Evolutionary conservation across 2,113 vertebrate species (phyloP), one percentile per base, ranked within the genome.

Genomic region (Hemichromis elongatus): DNA sequence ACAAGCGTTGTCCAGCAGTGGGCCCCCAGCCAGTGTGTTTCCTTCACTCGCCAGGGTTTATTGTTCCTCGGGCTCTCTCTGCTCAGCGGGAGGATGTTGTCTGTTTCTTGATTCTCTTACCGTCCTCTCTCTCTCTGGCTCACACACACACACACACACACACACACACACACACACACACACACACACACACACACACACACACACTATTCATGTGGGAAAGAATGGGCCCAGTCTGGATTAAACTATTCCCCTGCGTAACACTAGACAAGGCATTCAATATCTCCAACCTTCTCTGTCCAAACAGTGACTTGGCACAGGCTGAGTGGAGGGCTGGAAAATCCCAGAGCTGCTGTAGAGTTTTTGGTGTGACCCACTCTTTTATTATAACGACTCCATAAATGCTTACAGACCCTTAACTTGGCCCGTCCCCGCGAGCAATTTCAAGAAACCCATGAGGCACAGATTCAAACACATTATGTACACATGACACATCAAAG

Each of bases 211-310:
- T 89, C 79, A 93, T 89, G 92, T 92, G 92, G 92, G 90, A 94
- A 92, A 94, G 88, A 92, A 91, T 89, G 86, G 84, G 83, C 77
- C 89, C 85, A 80, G 87, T 91, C 90, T 92, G 90, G 92, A 93
- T 94, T 83, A 90, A 89, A 84, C 92, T 91, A 89, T 95, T 92
- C 89, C 92, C 89, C 90, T 63, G 82, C 18, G 93, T 93, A 95
- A 95, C 90, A 87, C 92, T 85, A 92, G 90, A 93, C 89, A 88
- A 81, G 87, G 88, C 90, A 92, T 95, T 93, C 77, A 89, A 89
- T 94, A 93, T 90, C 91, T 88, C 79, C 87, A 80, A 88, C 90
- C 81, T 86, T 83, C 85, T 92, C 89, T 84, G 63, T 93, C 93
- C 91, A 94, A 92, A 94, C 90, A 89, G 82, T 77, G 89, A 85